Evolutionary conservation across 1,140 invertebrate genomes (phyloP).

Genomic region (Bombus confusus): DNA sequence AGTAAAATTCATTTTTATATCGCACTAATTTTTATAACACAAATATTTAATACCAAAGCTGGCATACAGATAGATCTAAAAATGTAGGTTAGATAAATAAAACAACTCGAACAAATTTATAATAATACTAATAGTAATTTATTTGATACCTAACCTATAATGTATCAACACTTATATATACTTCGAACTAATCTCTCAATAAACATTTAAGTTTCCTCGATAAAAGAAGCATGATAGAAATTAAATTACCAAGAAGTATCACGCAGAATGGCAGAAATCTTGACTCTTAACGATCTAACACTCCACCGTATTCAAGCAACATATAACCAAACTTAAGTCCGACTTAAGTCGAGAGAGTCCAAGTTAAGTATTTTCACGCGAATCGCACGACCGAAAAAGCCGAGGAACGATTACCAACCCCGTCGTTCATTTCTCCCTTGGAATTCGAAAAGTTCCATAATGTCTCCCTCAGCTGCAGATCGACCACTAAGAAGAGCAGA

Average conservation of each 20-base stretch:
- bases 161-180: too few relatives aligned
- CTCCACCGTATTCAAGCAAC: background rate
- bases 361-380: background rate
- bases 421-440: background rate
- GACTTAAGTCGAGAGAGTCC: too few relatives aligned
- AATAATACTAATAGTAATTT: too few relatives aligned
- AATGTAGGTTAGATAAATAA: too few relatives aligned
- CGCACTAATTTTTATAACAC: too few relatives aligned
- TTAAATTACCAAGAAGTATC: background rate
- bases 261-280: background rate
- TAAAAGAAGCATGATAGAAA: background rate
- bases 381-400: too few relatives aligned
- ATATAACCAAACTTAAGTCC: background rate
- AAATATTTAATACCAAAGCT: too few relatives aligned
- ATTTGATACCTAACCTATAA: too few relatives aligned
- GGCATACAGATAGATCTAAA: too few relatives aligned
- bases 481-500: conserved; percentile 3
- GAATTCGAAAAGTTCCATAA: background rate
- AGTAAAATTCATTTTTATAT: too few relatives aligned
- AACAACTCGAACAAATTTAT: too few relatives aligned
- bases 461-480: background rate
- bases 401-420: background rate
- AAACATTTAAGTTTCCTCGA: background rate
- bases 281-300: too few relatives aligned
- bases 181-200: background rate